Base-by-base conservation (phyloP, 2,888 invertebrate species). In the Margaritifera margaritifera region DNA sequence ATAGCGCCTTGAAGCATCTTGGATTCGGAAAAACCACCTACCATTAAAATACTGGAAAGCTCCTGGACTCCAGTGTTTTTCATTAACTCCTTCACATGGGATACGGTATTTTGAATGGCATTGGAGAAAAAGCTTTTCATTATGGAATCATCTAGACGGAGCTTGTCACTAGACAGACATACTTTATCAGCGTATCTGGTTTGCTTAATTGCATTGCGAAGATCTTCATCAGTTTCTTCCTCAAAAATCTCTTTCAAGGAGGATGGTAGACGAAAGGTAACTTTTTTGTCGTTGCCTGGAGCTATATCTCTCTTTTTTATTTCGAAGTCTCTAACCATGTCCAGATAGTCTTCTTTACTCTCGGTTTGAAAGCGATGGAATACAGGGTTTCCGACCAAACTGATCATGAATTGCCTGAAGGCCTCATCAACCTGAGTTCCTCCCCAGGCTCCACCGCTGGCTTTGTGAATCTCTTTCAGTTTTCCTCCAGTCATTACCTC, bases 381-480 rank as follows among this genome's bases (percentile, higher is more conserved):
- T 3, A 69, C 69, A 18, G 66, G 64, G 56, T 72, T 69, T 55
- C 62, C 72, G 15, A 72, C 58, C 42, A 72, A 66, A n/a, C 66
- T 68, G n/a, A 64, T 66, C 0, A 72, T 20, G 4, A 72, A 50
- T 22, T 66, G 69, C 52, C 62, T 62, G 57, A 66, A 69, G 4
- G 69, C 69, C 27, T 60, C 60, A 31, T 72, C 72, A 0, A 72
- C 72, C 54, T 67, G 69, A 8, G 64, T 72, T 1, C 72, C 72
- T 24, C 72, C 72, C 72, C 72, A 72, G 6, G 72, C 72, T 0
- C 72, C 72, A n/a, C 72, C 72, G 22, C 58, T 69, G 0, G 69
- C 72, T 27, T 62, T 60, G 25, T 69, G 66, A 11, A 72, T 59
- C 56, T 72, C 72, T 15, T 62, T 56, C 51, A 72, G 51, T 18